phyloP scores from a whole-genome alignment of 2,113 vertebrate genomes.

The Mandrillus leucophaeus region DNA sequence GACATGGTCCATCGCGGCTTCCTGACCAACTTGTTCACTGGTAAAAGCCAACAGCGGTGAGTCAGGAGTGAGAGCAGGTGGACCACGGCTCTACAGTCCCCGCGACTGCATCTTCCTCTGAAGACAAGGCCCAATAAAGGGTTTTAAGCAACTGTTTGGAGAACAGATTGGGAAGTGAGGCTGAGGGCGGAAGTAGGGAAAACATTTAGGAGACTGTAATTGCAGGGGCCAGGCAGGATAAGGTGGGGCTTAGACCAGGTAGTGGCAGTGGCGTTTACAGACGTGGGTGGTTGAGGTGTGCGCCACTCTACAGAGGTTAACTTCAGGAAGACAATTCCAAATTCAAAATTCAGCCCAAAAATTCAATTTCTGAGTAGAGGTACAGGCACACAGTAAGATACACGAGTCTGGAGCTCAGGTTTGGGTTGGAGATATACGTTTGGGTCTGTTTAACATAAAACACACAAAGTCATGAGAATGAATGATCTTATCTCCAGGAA shows the following conservation, averaged over 20 bases:
- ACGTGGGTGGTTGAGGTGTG: too few species aligned
- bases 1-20: too few species aligned
- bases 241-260: not conserved
- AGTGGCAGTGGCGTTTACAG: not conserved
- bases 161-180: not conserved
- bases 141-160: not conserved
- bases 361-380: too few species aligned
- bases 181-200: fast-evolving
- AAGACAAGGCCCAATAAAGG: too few species aligned
- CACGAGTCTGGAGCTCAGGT: not conserved
- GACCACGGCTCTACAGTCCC: too few species aligned
- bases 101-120: too few species aligned
- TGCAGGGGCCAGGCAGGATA: not conserved
- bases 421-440: not conserved
- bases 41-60: too few species aligned
- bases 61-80: too few species aligned
- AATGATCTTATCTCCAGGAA: not conserved
- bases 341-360: too few species aligned
- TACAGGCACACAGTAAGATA: not conserved
- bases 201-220: fast-evolving
- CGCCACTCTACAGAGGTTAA: too few species aligned
- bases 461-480: not conserved
- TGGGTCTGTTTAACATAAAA: not conserved
- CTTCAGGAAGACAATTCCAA: not conserved
- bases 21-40: too few species aligned